These are phyloP conservation scores for Drosophila sp. DNA, from an alignment of 1,140 invertebrate genomes.

Conservation along the genomic window DNA sequence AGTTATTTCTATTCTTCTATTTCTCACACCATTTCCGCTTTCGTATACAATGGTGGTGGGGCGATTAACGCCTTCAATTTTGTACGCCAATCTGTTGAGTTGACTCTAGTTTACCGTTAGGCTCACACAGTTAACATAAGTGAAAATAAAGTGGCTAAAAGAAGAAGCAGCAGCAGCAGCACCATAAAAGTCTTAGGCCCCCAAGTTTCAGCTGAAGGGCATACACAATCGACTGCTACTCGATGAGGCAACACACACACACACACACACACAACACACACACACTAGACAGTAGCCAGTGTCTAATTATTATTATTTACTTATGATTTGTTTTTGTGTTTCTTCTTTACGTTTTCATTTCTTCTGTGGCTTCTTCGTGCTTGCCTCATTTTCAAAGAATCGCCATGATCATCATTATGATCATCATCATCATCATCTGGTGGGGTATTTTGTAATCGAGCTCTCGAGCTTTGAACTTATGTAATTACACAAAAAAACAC, in stretches of 20 bases:
- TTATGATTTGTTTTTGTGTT: slow-evolving; percentile 49
- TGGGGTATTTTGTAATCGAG: slow-evolving; percentile 49
- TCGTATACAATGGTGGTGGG: slow-evolving; percentile 12
- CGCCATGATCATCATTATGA: slow-evolving; percentile 28
- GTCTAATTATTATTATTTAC: slow-evolving; percentile 63
- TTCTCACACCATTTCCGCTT: slow-evolving; percentile 70
- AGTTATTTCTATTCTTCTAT: slow-evolving; percentile 37
- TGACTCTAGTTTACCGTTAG: slow-evolving; percentile 62
- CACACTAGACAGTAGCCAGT: slow-evolving; percentile 56
- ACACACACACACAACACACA: slow-evolving; percentile 30
- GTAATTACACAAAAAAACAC: slow-evolving; percentile 55
- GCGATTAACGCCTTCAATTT: slow-evolving; percentile 78
- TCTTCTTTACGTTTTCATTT: slow-evolving; percentile 36
- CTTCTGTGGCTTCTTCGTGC: slow-evolving; percentile 31
- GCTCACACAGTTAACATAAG: slow-evolving; percentile 72
- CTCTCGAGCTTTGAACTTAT: slow-evolving; percentile 71
- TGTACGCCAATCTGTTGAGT: slow-evolving; percentile 76
- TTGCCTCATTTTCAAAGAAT: slow-evolving; percentile 21
- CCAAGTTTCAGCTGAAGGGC: slow-evolving; percentile 56
- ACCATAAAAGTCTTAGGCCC: slow-evolving; percentile 41
- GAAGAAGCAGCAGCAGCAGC: slow-evolving; percentile 23
- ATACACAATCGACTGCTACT: slow-evolving; percentile 13
- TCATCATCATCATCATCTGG: neutral
- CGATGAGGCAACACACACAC: slow-evolving; percentile 29
- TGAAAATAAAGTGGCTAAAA: slow-evolving; percentile 79